Conservation (phyloP, 2,113 vertebrate species). For the Pelmatolapia mariae region DNA sequence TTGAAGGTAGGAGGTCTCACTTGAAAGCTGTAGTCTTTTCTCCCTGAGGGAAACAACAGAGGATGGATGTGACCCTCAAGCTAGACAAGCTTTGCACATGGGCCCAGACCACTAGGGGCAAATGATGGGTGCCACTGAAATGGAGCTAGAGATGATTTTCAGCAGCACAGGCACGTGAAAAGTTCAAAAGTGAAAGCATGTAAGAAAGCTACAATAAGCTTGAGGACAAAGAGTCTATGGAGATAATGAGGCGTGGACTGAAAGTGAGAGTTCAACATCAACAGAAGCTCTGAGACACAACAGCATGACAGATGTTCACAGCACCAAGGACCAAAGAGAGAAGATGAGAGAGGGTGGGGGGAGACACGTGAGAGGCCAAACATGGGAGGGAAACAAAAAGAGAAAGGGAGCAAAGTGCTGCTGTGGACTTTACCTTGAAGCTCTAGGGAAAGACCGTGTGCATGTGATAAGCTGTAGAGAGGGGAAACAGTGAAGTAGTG, state of each 20-base stretch:
- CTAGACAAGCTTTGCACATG: not conserved
- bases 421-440: conserved; percentile 44
- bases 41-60: not conserved
- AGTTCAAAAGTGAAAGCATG: not conserved
- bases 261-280: not conserved
- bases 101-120: not conserved
- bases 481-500: not conserved
- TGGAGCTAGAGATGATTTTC: not conserved
- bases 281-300: not conserved
- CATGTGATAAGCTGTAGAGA: not conserved
- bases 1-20: not conserved
- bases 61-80: not conserved
- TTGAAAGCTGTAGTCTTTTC: not conserved
- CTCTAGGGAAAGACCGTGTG: not conserved
- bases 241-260: not conserved
- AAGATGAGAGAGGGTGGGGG: not conserved
- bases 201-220: not conserved
- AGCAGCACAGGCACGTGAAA: not conserved
- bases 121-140: not conserved
- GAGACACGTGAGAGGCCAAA: not conserved
- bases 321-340: not conserved
- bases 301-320: not conserved
- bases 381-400: not conserved
- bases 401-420: not conserved
- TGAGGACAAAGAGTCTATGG: not conserved